These are phyloP conservation scores for Eciton burchellii DNA, from an alignment of 1,140 invertebrate genomes.

Conservation along the genomic window DNA sequence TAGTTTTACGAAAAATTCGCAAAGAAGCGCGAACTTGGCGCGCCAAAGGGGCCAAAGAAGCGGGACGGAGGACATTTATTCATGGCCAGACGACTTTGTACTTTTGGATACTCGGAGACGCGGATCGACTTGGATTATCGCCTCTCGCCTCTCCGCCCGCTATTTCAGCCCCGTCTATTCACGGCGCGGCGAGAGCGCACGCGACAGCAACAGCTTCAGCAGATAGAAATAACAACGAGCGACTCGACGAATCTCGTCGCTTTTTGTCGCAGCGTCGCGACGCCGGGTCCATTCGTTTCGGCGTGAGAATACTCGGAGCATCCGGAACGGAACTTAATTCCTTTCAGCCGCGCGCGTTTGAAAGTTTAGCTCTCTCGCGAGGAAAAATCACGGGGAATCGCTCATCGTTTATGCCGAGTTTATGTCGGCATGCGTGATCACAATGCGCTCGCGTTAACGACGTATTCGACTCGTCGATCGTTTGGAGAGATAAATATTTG, in stretches of 20 bases:
- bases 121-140: not conserved
- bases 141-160: not conserved
- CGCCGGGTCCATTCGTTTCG: conserved; percentile 67
- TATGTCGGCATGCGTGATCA: not conserved
- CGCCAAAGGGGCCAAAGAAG: not conserved
- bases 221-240: conserved; percentile 50
- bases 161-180: not conserved
- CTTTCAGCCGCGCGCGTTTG: conserved; percentile 23
- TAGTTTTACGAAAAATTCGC: not conserved
- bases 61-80: not conserved
- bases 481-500: conserved; percentile 56
- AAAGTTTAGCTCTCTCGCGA: not conserved
- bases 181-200: conserved; percentile 16
- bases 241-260: conserved; percentile 24
- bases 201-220: conserved; percentile 37
- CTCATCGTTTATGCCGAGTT: conserved; percentile 33
- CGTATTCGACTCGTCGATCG: conserved; percentile 49
- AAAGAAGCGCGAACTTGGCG: not conserved
- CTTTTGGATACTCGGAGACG: not conserved
- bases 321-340: conserved; percentile 62
- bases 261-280: conserved; percentile 25
- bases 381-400: conserved; percentile 36
- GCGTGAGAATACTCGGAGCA: conserved; percentile 54
- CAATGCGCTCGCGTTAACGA: conserved; percentile 40
- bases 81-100: not conserved